Base-by-base conservation (phyloP, 1,140 invertebrate species). In the Cydia amplana region DNA sequence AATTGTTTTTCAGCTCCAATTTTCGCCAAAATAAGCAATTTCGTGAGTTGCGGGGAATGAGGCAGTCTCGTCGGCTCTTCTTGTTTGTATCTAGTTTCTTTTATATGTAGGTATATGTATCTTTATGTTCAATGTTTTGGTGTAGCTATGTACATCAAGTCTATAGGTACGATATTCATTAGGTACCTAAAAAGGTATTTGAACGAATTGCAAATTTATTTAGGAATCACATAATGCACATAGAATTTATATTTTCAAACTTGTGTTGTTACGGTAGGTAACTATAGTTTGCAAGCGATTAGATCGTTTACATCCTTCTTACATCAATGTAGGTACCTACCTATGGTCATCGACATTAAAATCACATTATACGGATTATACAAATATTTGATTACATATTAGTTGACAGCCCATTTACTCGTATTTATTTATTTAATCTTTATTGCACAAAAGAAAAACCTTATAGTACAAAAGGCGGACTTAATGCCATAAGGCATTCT, bases 1-100 rank as follows among this genome's bases (percentile, higher is more conserved):
- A 85, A 85, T 82, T 85, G 81, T 82, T 87, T 86, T 81, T 74
- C 76, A 46, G 75, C 67, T 65, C 75, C 73, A 77, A 76, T 78
- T 77, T 80, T 75, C 74, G 75, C 72, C 65, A 77, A 82, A 77
- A 74, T 67, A 79, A 79, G 77, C 79, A 74, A 63, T 79, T 79
- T 74, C 72, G 70, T 74, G 70, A 60, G 25, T 72, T 20, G 63
- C 63, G 14, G 40, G 63, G 74, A 40, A 64, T 40, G 73, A 32
- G 60, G 16, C 20, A 60, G 55, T 40, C 32, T 20, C 36, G 65
- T 16, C 14, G 28, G 36, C 18, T 40, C 32, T 32, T 18, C 65
- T 43, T 18, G 65, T 36, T 36, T 43, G 16, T 70, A n/a, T 36
- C 36, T n/a, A 25, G 1, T 36, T 40, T 23, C 10, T 55, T 55